Evolutionary conservation across 2,888 invertebrate species (phyloP).

Genomic region (Sclerodermus sp.): DNA sequence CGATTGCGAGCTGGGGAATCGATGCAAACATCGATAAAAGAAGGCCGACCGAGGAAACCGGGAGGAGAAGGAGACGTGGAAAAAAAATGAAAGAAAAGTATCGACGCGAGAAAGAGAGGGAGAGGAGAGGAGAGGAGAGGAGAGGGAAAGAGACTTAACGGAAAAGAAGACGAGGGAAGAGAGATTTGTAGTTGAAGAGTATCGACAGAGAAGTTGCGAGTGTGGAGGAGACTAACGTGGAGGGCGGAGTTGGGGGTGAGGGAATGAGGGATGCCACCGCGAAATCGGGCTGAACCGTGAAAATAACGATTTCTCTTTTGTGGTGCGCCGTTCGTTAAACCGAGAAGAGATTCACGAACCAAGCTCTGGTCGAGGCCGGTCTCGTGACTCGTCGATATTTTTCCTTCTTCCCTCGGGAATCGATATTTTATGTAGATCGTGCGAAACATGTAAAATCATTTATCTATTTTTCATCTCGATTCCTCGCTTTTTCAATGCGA

Average conservation of each 20-base stretch:
- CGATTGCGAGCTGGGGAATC: not conserved
- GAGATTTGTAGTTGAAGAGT: constrained; percentile 6
- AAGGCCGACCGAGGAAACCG: no score
- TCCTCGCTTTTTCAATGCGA: not conserved
- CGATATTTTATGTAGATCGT: constrained; percentile 47
- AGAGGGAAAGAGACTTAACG: constrained; percentile 6
- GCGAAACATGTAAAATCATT: constrained; percentile 23
- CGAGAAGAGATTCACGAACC: constrained; percentile 20
- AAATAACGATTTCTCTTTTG: constrained; percentile 51
- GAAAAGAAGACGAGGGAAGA: constrained; percentile 4
- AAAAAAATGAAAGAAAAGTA: no score
- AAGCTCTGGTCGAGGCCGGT: not conserved
- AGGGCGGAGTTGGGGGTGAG: constrained; percentile 10
- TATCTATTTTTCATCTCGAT: constrained; percentile 24
- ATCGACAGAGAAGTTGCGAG: constrained; percentile 8
- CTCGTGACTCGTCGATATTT: constrained; percentile 46
- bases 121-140: not conserved
- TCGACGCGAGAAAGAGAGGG: not conserved
- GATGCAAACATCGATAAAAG: no score
- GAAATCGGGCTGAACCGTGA: constrained; percentile 49
- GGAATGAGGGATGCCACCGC: constrained; percentile 41
- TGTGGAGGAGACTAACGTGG: constrained; percentile 11
- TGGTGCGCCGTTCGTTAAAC: constrained; percentile 34
- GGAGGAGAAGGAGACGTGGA: no score
- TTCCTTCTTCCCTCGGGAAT: constrained; percentile 31